phyloP scores from a whole-genome alignment of 1,140 invertebrate species.

The Drosophila athabasca region DNA sequence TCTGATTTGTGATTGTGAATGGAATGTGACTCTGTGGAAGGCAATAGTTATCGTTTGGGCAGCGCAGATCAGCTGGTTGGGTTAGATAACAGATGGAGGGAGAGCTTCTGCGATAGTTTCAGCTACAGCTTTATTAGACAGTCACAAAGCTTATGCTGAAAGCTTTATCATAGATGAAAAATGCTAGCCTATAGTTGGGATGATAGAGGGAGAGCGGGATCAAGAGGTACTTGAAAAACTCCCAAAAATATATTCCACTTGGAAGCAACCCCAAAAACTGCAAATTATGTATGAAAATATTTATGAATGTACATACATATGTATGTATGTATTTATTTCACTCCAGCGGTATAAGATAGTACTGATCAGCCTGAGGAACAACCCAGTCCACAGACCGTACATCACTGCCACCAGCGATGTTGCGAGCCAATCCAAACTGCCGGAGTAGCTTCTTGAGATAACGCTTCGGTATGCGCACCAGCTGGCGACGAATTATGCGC shows the following conservation, averaged over 20 bases:
- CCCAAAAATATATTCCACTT: too few relatives aligned
- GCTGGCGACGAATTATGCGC: constrained; percentile 61
- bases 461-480: constrained; percentile 61
- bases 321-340: background rate
- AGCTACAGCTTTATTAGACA: too few relatives aligned
- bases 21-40: constrained; percentile 11
- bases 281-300: background rate
- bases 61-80: constrained; percentile 7
- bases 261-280: background rate
- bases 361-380: constrained; percentile 21
- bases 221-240: too few relatives aligned
- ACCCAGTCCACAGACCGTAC: background rate
- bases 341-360: constrained; percentile 63
- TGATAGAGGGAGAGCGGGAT: too few relatives aligned
- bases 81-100: constrained; percentile 8
- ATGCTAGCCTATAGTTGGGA: too few relatives aligned
- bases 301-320: background rate
- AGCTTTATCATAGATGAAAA: too few relatives aligned
- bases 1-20: background rate
- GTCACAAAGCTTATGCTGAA: too few relatives aligned
- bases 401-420: background rate
- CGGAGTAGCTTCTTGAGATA: constrained; percentile 60
- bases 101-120: constrained; percentile 7
- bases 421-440: constrained; percentile 61
- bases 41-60: constrained; percentile 2